Conservation (phyloP, 2,888 invertebrate genomes). For the Tridacna crocea region DNA sequence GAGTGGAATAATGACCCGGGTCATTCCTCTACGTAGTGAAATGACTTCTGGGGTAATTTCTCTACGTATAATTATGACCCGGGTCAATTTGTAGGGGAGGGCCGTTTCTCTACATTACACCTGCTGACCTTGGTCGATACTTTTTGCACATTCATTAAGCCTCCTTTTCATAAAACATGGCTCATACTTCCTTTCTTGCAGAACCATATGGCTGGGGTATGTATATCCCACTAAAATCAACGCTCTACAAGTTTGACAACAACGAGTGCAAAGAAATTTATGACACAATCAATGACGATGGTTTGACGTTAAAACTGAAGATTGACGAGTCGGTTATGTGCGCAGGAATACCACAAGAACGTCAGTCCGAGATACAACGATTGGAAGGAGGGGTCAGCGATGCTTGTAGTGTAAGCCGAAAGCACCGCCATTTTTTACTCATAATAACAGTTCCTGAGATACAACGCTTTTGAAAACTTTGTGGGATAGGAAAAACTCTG, state of each 20-base stretch:
- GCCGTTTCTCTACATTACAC: no score
- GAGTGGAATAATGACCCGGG: no score
- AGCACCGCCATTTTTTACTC: neutral
- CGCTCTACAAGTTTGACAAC: conserved; percentile 44
- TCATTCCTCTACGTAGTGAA: no score
- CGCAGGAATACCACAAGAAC: conserved; percentile 45
- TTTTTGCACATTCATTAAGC: no score
- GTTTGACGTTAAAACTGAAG: conserved; percentile 35
- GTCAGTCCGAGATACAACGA: conserved; percentile 19
- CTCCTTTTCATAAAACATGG: no score
- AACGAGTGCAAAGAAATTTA: conserved; percentile 44
- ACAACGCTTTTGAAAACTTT: no score
- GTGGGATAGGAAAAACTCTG: no score
- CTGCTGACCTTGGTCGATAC: no score
- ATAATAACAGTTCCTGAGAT: neutral
- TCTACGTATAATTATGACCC: no score
- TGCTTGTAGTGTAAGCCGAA: conserved; percentile 74
- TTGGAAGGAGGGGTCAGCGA: conserved; percentile 69
- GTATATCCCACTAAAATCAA: conserved; percentile 59
- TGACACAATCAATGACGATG: conserved; percentile 34
- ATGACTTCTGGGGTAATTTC: no score
- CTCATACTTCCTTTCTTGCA: conserved; percentile 12
- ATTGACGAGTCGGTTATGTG: conserved; percentile 57
- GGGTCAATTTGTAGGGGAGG: no score
- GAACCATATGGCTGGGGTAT: conserved; percentile 64